phyloP scores from a whole-genome alignment of 2,797 vertebrate species.

The Megalops cyprinoides region DNA sequence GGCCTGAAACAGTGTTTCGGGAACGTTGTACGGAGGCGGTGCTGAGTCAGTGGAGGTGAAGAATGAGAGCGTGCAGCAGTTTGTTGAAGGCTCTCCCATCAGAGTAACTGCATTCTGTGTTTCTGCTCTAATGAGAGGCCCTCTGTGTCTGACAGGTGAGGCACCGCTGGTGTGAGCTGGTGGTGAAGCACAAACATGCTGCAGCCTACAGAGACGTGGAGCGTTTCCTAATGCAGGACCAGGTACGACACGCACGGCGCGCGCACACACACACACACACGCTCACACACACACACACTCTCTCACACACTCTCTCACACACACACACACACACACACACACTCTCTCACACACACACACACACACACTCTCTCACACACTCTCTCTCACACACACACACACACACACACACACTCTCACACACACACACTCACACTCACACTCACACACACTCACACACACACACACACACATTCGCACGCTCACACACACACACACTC shows the following conservation, averaged over 20 bases:
- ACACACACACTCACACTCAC: no score
- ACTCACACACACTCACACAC: not conserved
- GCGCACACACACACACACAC: not conserved
- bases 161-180: slow-evolving; percentile 95
- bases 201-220: slow-evolving; percentile 82
- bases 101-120: not conserved
- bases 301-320: not conserved
- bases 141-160: slow-evolving; percentile 74
- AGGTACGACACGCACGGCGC: slow-evolving; percentile 68
- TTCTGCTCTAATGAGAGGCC: not conserved
- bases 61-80: no score
- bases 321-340: not conserved
- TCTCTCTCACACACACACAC: no score
- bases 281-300: not conserved
- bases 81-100: not conserved
- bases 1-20: no score
- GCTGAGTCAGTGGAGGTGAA: no score
- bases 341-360: not conserved
- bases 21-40: no score
- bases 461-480: no score
- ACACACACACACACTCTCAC: not conserved
- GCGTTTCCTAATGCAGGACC: slow-evolving; percentile 85
- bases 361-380: no score
- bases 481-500: not conserved
- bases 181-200: slow-evolving; percentile 82